Base-by-base conservation (phyloP, 92 coral and sea anemone species). In the Phenganax stokvisi region DNA sequence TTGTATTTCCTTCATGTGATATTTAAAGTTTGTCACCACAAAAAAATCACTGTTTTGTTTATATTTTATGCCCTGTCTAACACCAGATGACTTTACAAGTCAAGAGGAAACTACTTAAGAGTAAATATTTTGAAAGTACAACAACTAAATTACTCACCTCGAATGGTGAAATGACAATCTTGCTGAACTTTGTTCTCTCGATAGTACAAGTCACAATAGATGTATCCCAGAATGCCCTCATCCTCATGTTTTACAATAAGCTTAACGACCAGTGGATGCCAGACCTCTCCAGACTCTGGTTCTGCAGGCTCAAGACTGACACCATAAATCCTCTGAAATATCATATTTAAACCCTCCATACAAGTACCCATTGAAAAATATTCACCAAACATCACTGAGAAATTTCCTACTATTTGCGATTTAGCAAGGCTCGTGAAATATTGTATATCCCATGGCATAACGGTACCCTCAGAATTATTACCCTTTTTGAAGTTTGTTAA, bases 401-500 rank as follows among this genome's bases (percentile, higher is more conserved):
- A 90, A 17, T 92, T 74, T 57, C 82, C 86, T 27, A 89, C 76
- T 53, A 88, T 81, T 60, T 86, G 96, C 15, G 89, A 82, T 78
- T 92, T 94, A n/a, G 98, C 94, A 55, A 90, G 81, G 6, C 90
- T 84, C 5, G 97, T 84, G 81, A 88, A 92, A 59, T 92, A 92
- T 65, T 94, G 98, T 52, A 88, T 81, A 68, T 94, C 98, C 98
- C 98, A 94, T 0, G 98, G 98, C 97, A 90, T 82, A 6, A 94
- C 75, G 28, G 79, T 12, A 44, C 81, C 82, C 9, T 72, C 60
- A 55, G 75, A 56, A 16, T 75, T 83, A 51, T 31, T 72, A 56
- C 16, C 63, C 17, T 87, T 82, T 72, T 94, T 94, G 65, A 94
- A 64, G 75, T 84, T 87, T 62, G 84, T 81, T 56, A 94, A 84